phyloP scores from a whole-genome alignment of 92 coral and sea anemone species.

The Plumapathes pennacea region DNA sequence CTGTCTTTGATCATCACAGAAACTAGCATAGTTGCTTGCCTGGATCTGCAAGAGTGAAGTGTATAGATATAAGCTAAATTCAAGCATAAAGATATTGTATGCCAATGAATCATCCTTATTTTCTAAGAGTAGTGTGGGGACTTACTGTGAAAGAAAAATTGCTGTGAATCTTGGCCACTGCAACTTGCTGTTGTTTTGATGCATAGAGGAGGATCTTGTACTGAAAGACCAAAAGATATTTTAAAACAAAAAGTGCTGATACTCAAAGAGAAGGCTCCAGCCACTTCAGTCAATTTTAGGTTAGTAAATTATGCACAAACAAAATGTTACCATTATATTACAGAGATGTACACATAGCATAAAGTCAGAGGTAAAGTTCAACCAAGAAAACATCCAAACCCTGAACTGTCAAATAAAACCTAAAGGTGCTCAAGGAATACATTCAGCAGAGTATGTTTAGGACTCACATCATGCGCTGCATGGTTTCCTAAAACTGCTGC shows the following conservation, averaged over 20 bases:
- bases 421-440: no score
- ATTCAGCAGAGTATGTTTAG: neutral
- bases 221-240: conserved; percentile 33
- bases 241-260: neutral
- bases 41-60: conserved; percentile 60
- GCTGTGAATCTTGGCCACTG: conserved; percentile 73
- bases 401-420: no score
- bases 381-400: no score
- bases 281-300: no score
- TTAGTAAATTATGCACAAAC: no score
- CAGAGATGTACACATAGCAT: no score
- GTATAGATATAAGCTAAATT: no score
- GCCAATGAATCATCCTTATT: neutral
- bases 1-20: conserved; percentile 94
- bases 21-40: conserved; percentile 92
- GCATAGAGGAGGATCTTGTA: conserved; percentile 85
- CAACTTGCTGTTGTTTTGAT: conserved; percentile 89
- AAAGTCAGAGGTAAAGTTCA: no score
- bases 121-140: neutral
- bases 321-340: no score
- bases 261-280: no score
- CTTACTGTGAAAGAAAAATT: conserved; percentile 91
- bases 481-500: conserved; percentile 91
- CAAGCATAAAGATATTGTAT: no score
- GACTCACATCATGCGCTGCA: conserved; percentile 77